Base-by-base conservation (phyloP, 2,113 vertebrate genomes). In the Colius striatus region DNA sequence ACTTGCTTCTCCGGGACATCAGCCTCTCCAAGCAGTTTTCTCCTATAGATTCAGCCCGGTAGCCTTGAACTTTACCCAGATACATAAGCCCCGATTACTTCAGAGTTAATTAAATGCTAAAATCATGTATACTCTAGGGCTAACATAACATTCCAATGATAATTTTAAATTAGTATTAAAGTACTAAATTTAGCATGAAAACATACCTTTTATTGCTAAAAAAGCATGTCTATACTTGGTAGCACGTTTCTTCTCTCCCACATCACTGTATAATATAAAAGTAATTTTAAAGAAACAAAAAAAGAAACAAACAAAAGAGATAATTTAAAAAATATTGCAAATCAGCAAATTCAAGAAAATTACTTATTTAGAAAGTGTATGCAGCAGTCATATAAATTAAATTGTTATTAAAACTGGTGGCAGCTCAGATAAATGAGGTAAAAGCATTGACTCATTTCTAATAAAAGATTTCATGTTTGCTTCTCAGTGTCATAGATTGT, bases 21-120 rank as follows among this genome's bases (percentile, higher is more conserved):
- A 95, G 47, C 65, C 70, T 95, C 97, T 97, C 71, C 18, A 21
- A 98, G 97, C 96, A 90, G 53, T 94, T 95, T 96, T 92, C 85
- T 92, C 84, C 85, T 94, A 36, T 43, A 81, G 84, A 94, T 96
- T 97, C 93, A 94, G 79, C 55, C 70, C 89, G 86, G 41, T 78
- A 92, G 79, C 90, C 96, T 95, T 97, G 97, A 97, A 97, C 95
- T 96, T 97, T 90, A 90, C 45, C n/a, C 91, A 96, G 91, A 81
- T 79, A 81, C 18, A 67, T 87, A 96, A 94, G 57, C 80, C 86
- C 67, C 54, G 43, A 93, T 97, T 96, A 94, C 96, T 97, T 96
- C 79, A 89, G 84, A 97, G 77, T 98, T 97, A 98, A 98, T 98
- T 97, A 98, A 97, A 97, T 79, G 68, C 82, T 89, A 92, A 95